Base-by-base conservation (phyloP, 2,113 vertebrate genomes). In the Neofelis nebulosa region DNA sequence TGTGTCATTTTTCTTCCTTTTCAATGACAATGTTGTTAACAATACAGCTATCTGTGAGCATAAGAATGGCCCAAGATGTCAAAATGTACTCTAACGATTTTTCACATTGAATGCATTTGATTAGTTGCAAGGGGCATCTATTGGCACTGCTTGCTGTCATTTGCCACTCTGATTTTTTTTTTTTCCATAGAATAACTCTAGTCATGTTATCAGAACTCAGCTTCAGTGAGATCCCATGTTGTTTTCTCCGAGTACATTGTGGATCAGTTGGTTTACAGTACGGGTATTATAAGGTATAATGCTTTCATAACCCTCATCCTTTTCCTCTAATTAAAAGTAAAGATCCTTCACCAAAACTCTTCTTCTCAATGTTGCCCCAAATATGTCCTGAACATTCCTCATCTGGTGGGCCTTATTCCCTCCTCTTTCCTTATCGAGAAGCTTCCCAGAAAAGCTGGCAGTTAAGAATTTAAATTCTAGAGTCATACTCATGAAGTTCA, bases 41-140 rank as follows among this genome's bases (percentile, higher is more conserved):
- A 95, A 76, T 16, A 76, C 87, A 96, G 87, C 90, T 95, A 29
- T 90, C 90, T 78, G 33, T 55, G 90, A 92, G 88, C 52, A 78
- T 1, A n/a, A 94, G 81, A 94, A 78, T 6, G 71, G 85, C 48
- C 48, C 81, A 71, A 94, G 69, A 82, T 97, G 96, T 98, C 95
- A 98, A 90, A 96, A 97, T 89, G 88, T 71, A 38, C 90, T 92
- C 65, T 87, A 61, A 80, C 2, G 80, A 87, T 82, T 94, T 92
- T 96, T 94, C 94, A 97, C 87, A 84, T 41, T 48, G 92, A 97
- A 96, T 91, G 55, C n/a, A 48, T 82, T 83, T 97, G 88, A 96
- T 97, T 96, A 96, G 80, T 76, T 94, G 78, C 81, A 95, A 84
- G 88, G 74, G n/a, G 52, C 71, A 95, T 33, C 80, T 85, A 89